These are phyloP conservation scores for Jordanella pulchra DNA, from an alignment of 2,797 vertebrate genomes.

Conservation along the genomic window DNA sequence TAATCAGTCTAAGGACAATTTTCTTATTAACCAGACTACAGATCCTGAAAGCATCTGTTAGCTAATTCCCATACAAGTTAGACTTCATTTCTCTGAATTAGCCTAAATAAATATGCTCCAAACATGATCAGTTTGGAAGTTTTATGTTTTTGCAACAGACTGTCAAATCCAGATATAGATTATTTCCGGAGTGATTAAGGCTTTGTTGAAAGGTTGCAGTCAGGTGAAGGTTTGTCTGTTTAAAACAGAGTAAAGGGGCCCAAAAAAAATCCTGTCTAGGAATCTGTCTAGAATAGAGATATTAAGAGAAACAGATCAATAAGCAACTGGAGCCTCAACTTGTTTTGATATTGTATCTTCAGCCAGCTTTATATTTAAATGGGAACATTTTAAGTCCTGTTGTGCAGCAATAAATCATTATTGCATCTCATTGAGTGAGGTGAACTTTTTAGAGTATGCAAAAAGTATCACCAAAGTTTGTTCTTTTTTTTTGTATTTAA, in stretches of 20 bases:
- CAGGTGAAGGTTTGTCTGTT: slow-evolving; percentile 73
- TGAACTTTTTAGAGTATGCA: not conserved
- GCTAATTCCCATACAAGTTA: slow-evolving; percentile 35
- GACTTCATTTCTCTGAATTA: slow-evolving; percentile 17
- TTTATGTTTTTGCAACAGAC: not conserved
- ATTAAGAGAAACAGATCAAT: slow-evolving; percentile 19
- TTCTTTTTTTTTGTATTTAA: too few relatives aligned
- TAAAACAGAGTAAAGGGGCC: slow-evolving; percentile 49
- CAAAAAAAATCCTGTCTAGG: slow-evolving; percentile 29
- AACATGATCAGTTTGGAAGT: slow-evolving; percentile 6
- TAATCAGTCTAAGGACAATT: slow-evolving; percentile 68
- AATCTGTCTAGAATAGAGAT: slow-evolving; percentile 55
- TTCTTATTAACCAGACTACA: slow-evolving; percentile 70
- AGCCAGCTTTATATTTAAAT: not conserved
- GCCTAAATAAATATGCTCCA: not conserved
- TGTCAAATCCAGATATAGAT: slow-evolving; percentile 17
- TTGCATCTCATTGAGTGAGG: not conserved
- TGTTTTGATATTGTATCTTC: not conserved
- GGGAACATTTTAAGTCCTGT: not conserved
- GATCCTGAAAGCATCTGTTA: slow-evolving; percentile 65
- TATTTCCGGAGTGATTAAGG: slow-evolving; percentile 29
- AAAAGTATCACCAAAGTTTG: too few relatives aligned
- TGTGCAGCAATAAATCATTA: not conserved
- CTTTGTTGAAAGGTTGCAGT: slow-evolving; percentile 72
- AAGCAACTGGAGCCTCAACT: not conserved